These are phyloP conservation scores for Ectemnius cavifrons DNA, from an alignment of 2,888 invertebrate genomes.

Conservation along the genomic window DNA sequence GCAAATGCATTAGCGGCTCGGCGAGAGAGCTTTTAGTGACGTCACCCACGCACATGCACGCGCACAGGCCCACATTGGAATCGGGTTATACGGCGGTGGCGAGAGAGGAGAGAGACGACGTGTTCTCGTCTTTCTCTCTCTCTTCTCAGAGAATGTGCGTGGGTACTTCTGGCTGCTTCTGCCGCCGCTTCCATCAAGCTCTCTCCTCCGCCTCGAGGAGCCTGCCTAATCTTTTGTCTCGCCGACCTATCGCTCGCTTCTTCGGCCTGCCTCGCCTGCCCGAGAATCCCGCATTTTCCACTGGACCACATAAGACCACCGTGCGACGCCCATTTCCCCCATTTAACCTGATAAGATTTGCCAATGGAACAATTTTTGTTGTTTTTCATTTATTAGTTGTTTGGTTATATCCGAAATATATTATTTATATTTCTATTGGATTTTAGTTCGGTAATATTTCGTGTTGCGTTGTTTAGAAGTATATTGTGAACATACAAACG, in stretches of 20 bases:
- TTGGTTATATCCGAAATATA: no score
- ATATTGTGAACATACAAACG: no score
- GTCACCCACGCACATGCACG: conserved; percentile 62
- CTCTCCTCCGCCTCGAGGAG: conserved; percentile 52
- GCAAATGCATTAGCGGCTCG: conserved; percentile 75
- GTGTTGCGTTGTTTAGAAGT: no score
- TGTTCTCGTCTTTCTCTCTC: conserved; percentile 24
- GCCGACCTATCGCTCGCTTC: conserved; percentile 53
- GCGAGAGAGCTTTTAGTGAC: conserved; percentile 74
- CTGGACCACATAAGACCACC: conserved; percentile 31
- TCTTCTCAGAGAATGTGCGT: conserved; percentile 48
- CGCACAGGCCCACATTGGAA: conserved; percentile 22
- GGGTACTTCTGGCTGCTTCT: conserved; percentile 49
- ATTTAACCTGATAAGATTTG: neutral
- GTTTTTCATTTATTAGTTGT: no score
- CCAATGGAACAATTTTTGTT: neutral
- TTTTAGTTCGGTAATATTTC: no score
- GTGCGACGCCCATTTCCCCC: neutral
- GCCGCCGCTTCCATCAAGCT: conserved; percentile 59
- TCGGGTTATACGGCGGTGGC: conserved; percentile 46
- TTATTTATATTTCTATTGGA: no score
- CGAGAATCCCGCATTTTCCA: conserved; percentile 34
- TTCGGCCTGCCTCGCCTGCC: conserved; percentile 54
- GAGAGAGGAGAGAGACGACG: conserved; percentile 45
- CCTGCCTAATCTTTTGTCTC: conserved; percentile 71